Evolutionary conservation across 2,113 vertebrate species (phyloP).

Genomic region (Bombycilla garrulus): DNA sequence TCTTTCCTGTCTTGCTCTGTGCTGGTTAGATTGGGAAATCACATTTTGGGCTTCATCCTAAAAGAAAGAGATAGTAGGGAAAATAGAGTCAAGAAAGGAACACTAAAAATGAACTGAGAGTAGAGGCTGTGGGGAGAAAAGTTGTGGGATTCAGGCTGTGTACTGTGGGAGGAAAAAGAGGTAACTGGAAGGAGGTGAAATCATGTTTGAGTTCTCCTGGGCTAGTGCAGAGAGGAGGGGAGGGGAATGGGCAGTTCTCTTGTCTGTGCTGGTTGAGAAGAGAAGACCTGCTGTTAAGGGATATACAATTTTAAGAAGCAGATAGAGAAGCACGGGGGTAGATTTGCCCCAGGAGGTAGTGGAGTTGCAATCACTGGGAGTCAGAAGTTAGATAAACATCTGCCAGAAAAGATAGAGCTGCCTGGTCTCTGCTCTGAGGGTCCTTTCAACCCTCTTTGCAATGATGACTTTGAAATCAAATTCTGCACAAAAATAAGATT

Average conservation of each 20-base stretch:
- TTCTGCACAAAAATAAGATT: not conserved
- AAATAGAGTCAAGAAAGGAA: not conserved
- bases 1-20: not conserved
- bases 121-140: not conserved
- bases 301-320: not conserved
- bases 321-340: not conserved
- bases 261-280: not conserved
- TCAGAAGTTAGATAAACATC: conserved; percentile 4
- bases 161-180: not conserved
- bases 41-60: not conserved
- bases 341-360: not conserved
- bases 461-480: not conserved
- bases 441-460: not conserved
- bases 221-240: not conserved
- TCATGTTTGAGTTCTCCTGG: not conserved
- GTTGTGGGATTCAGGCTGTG: not conserved
- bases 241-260: not conserved
- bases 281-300: not conserved
- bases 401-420: not conserved
- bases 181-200: not conserved
- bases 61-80: not conserved
- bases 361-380: not conserved
- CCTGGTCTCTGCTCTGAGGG: not conserved
- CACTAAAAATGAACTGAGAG: not conserved
- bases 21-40: not conserved